Base-by-base conservation (phyloP, 2,888 invertebrate species). In the Apodemia duryi region DNA sequence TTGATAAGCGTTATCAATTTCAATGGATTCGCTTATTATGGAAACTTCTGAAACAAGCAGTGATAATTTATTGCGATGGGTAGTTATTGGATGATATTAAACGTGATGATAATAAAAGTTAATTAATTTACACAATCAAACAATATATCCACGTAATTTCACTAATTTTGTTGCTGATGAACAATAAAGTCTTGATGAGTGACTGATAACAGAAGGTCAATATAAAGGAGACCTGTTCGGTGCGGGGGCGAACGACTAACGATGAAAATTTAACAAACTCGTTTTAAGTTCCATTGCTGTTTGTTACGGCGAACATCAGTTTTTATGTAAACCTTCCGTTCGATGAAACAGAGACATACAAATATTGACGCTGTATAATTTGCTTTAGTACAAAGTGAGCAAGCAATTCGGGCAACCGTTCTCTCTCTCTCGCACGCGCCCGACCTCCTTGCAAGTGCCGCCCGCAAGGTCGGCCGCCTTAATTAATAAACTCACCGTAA, bases 401-500 rank as follows among this genome's bases (percentile, higher is more conserved):
- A 63, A 65, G 52, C 54, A 54, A 28, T 66, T 71, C 69, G 72
- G 63, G 64, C 32, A 63, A 41, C 51, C 67, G 51, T 65, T 67
- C 73, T 74, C 74, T 84, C 89, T 80, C 84, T 70, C 74, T 88
- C 83, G 69, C 82, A 73, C 86, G 75, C 79, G 77, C 79, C 82
- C 89, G 88, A 88, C 88, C 90, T 90, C 90, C 88, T 90, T 89
- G 87, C 89, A 88, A 89, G 90, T 82, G 86, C 90, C 86, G 86
- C 88, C 83, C 84, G 88, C 91, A 91, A 90, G 91, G 91, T 90
- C 91, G 91, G 86, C 83, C 82, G 89, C 87, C 86, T 90, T 91
- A 91, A 91, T 91, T 91, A 91, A 91, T 91, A 91, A 91, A 91
- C 90, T 87, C 89, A 86, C 86, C 87, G 89, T 91, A 87, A 90